Conservation (phyloP, 2,888 invertebrate species). For the Cordilura impudica region DNA sequence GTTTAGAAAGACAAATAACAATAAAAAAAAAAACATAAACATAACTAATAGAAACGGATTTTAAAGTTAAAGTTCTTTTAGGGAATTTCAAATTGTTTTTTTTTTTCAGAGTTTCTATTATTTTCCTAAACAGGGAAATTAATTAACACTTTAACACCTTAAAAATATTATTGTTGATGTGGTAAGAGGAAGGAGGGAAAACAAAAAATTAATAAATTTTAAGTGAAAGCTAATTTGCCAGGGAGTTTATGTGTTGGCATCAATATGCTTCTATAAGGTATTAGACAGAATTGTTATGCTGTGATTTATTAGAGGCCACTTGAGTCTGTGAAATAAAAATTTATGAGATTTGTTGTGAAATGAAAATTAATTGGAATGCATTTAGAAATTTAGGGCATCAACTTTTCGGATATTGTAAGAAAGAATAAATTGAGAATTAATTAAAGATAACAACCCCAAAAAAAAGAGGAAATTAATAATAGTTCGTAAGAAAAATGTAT, state of each 20-base stretch:
- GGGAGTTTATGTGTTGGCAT: constrained; percentile 9
- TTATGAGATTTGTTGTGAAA: constrained; percentile 10
- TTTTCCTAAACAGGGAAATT: constrained; percentile 13
- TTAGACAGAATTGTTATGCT: background rate
- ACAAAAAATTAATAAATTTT: constrained; percentile 12
- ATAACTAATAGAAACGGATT: background rate
- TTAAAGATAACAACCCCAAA: too few relatives aligned
- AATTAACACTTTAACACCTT: constrained; percentile 32
- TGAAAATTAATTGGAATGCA: background rate
- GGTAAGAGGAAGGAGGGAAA: background rate
- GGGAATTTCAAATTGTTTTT: background rate
- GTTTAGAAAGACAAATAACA: constrained; percentile 58
- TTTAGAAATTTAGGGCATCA: constrained; percentile 9
- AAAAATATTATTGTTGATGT: background rate
- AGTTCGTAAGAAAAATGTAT: too few relatives aligned
- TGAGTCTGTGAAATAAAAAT: background rate
- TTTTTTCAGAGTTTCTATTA: background rate
- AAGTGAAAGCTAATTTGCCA: background rate
- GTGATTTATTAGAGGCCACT: constrained; percentile 6
- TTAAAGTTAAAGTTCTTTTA: background rate
- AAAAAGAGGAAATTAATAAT: too few relatives aligned
- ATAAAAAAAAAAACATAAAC: background rate
- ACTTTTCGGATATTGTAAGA: background rate
- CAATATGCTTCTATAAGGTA: background rate
- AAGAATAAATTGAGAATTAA: too few relatives aligned